Evolutionary conservation across 53 echinoderm and acorn worm genomes (phyloP).

Genomic region (Zoroaster sp.): DNA sequence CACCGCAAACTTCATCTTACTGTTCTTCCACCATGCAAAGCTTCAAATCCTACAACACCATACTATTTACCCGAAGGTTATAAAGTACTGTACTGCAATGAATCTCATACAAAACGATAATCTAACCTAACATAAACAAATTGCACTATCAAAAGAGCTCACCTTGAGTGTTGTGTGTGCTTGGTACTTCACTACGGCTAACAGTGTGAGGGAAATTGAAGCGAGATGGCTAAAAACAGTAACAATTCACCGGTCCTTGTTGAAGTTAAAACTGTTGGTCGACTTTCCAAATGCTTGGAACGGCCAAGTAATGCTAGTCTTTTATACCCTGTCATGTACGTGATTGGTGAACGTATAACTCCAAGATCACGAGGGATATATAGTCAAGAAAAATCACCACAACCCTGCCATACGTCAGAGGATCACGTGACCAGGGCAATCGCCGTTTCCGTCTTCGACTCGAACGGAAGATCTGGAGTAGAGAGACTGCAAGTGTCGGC

Average conservation of each 20-base stretch:
- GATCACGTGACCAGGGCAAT: slow-evolving; percentile 14
- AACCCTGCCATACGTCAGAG: background rate
- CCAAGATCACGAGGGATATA: background rate
- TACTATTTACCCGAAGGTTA: no score
- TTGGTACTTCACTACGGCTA: no score
- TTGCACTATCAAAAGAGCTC: background rate
- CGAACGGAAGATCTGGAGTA: background rate
- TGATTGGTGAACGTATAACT: background rate
- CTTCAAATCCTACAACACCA: no score
- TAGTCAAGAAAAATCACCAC: background rate
- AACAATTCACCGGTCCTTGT: slow-evolving; percentile 4
- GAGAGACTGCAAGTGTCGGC: background rate
- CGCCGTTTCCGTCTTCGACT: no score
- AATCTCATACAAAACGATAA: no score
- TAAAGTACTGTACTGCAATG: no score
- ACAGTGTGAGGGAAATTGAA: no score
- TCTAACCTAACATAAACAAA: no score
- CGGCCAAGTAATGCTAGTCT: background rate
- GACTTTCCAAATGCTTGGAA: slow-evolving; percentile 10
- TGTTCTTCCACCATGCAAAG: no score
- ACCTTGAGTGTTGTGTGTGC: slow-evolving; percentile 1
- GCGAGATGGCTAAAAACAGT: no score
- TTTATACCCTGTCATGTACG: slow-evolving; percentile 19
- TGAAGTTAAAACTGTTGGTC: background rate
- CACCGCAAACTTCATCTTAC: no score